phyloP scores from a whole-genome alignment of 2,888 invertebrate genomes.

The Agonopterix heracliana region DNA sequence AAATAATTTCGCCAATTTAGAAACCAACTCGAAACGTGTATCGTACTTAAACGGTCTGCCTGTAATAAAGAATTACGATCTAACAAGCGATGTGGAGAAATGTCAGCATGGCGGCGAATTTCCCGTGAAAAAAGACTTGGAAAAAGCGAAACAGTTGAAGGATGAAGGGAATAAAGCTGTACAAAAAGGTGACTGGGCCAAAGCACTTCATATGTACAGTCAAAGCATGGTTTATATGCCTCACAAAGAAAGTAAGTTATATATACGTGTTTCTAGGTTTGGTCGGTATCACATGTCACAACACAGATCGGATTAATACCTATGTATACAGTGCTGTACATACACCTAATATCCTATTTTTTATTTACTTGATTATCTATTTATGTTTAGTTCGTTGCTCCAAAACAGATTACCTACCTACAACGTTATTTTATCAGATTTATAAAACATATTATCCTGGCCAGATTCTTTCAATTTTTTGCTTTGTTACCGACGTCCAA shows the following conservation, averaged over 20 bases:
- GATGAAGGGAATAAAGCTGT: constrained; percentile 84
- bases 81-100: constrained; percentile 54
- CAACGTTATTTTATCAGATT: no score
- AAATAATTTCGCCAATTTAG: constrained; percentile 78
- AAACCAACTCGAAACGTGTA: constrained; percentile 80
- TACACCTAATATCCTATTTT: background rate
- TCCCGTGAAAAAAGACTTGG: constrained; percentile 72
- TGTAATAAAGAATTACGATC: constrained; percentile 65
- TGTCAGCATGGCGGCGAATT: constrained; percentile 45
- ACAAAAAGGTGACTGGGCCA: constrained; percentile 80
- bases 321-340: background rate
- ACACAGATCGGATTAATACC: background rate
- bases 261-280: no score
- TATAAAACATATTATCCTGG: no score
- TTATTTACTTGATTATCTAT: background rate
- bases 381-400: background rate
- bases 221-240: constrained; percentile 82
- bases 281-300: constrained; percentile 19
- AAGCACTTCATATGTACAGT: constrained; percentile 82
- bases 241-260: constrained; percentile 78
- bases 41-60: constrained; percentile 76
- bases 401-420: no score
- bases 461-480: no score
- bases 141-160: constrained; percentile 79
- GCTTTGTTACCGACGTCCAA: no score